phyloP scores from a whole-genome alignment of 2,888 invertebrate genomes.

The Lydus trimaculatus region DNA sequence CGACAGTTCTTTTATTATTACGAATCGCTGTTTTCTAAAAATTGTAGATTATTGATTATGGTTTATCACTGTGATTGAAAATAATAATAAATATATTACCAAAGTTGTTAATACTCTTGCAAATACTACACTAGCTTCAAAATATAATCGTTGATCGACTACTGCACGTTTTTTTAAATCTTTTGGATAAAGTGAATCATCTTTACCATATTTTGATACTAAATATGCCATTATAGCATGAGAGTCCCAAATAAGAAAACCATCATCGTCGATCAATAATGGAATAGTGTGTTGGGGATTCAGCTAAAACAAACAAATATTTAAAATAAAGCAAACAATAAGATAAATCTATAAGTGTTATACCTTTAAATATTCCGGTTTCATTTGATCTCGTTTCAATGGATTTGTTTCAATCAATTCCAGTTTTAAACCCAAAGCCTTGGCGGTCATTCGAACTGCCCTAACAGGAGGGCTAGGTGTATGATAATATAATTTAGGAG shows the following conservation, averaged over 20 bases:
- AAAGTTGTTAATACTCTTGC: conserved; percentile 16
- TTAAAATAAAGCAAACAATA: no score
- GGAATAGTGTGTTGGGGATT: conserved; percentile 74
- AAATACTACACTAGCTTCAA: conserved; percentile 27
- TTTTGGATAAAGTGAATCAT: conserved; percentile 65
- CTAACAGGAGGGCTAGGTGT: conserved; percentile 62
- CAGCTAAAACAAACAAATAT: conserved; percentile 60
- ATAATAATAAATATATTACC: conserved; percentile 10
- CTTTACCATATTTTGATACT: conserved; percentile 65
- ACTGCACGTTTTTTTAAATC: conserved; percentile 57
- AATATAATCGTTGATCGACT: conserved; percentile 35
- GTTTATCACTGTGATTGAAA: neutral
- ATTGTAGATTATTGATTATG: neutral
- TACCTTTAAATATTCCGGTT: conserved; percentile 58
- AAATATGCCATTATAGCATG: conserved; percentile 72
- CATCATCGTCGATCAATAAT: conserved; percentile 66
- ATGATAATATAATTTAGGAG: conserved; percentile 58
- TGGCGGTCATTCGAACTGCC: conserved; percentile 60
- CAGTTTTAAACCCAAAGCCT: conserved; percentile 59
- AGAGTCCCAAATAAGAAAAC: conserved; percentile 68
- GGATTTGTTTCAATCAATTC: conserved; percentile 50
- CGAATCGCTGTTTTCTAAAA: conserved; percentile 12
- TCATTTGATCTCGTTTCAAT: conserved; percentile 55
- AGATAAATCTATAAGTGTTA: conserved; percentile 25
- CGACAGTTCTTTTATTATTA: conserved; percentile 23